Evolutionary conservation across 2,113 vertebrate genomes (phyloP), one percentile per base, ranked within the genome.

Genomic region (Tauraco erythrolophus): DNA sequence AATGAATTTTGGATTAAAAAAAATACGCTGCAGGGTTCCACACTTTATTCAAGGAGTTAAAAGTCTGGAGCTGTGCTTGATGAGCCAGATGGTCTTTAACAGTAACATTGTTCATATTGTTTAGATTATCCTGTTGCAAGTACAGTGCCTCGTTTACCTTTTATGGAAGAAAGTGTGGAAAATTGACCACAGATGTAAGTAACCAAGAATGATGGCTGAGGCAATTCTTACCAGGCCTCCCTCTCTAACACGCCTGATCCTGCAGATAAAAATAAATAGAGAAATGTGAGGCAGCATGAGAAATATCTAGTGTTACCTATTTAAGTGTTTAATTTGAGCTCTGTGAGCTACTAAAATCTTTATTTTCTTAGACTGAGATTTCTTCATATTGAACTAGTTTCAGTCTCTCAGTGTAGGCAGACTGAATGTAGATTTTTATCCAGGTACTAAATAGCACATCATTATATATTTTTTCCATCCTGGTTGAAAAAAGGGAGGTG

Each of bases 151-250:
- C 97, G 87, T 98, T 98, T 98, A 98, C 98, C 98, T 99, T 99
- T 98, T 99, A 98, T 98, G 98, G 98, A 98, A 98, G 98, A 98
- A 98, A 98, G 98, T 98, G 97, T 98, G 98, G 98, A 98, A 98
- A 98, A 98, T 98, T 98, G 98, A 98, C 97, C 98, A 97, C 98
- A 99, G 98, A 98, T 98, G 98, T 98, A 98, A 97, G 97, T 96
- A 98, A 97, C 98, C 96, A 98, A 98, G 98, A 98, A 98, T 96
- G 98, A 98, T 91, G 97, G 97, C 97, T 97, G 97, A 98, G 97
- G 97, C 97, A 98, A 98, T 95, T 97, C 98, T 98, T 97, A 97
- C 97, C 98, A 98, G 96, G 95, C 98, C 97, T 98, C 93, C 90
- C 93, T 97, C 97, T 97, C 97, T 96, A 98, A 95, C 97, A 88